Base-by-base conservation (phyloP, 2,888 invertebrate species). In the Branchellion lobata region DNA sequence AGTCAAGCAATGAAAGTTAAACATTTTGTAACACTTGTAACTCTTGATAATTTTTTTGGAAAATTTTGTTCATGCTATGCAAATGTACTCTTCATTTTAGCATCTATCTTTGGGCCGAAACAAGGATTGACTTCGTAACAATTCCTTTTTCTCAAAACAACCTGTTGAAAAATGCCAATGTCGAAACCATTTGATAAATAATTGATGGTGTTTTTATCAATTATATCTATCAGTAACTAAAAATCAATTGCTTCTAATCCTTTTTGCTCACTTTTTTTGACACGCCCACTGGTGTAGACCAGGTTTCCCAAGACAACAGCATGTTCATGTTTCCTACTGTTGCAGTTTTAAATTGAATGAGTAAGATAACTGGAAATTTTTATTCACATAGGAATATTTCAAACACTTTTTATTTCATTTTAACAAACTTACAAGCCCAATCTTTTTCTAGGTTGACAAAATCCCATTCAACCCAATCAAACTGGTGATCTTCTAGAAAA, bases 351-450 rank as follows among this genome's bases (percentile, higher is more conserved):
- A 47, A 18, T 47, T n/a, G n/a, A n/a, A n/a, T n/a, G n/a, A n/a
- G n/a, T n/a, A n/a, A n/a, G n/a, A n/a, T n/a, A n/a, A n/a, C n/a
- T n/a, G n/a, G n/a, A n/a, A n/a, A n/a, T n/a, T n/a, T n/a, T n/a
- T n/a, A n/a, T n/a, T n/a, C n/a, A n/a, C n/a, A n/a, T n/a, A n/a
- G n/a, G n/a, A 40, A 40, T 40, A 40, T 14, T 40, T 40, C 14
- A 40, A 40, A 40, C 14, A 40, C 14, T 40, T 40, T 40, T 40
- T 40, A 40, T 8, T 40, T 40, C 24, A 57, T 57, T 57, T 3
- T n/a, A n/a, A n/a, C n/a, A n/a, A n/a, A n/a, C 61, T 18, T 24
- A 69, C 69, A 69, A 31, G 69, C 61, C 61, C 61, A 57, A n/a
- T 40, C 36, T 69, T 69, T 14, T 33, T 69, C 34, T 27, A 69